These are phyloP conservation scores for Tokudaia tokunoshimensis DNA, from an alignment of 2,797 vertebrate species.

Conservation along the genomic window DNA sequence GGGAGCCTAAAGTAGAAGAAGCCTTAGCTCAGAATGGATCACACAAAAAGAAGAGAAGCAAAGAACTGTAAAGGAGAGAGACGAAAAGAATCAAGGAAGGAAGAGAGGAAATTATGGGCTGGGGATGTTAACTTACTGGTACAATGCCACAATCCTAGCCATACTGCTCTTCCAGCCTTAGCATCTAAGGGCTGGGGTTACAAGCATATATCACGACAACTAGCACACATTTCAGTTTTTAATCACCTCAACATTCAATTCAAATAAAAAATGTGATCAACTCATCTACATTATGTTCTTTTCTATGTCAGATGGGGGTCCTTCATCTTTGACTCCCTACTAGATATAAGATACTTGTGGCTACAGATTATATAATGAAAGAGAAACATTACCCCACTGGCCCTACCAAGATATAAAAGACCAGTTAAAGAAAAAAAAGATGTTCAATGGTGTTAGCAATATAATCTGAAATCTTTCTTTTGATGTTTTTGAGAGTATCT, in stretches of 20 bases:
- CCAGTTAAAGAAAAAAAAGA: not conserved
- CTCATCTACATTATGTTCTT: not conserved
- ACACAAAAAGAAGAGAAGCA: not conserved
- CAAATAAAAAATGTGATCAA: not conserved
- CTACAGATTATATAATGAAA: not conserved
- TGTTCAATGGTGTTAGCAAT: not conserved
- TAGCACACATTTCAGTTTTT: not conserved
- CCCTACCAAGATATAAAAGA: not conserved
- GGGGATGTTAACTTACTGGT: not conserved
- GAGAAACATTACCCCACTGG: not conserved
- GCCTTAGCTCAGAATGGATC: not conserved
- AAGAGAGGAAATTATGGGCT: not conserved
- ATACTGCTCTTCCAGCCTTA: not conserved
- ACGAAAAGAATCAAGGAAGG: not conserved
- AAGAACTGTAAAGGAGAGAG: not conserved
- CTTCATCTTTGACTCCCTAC: not conserved
- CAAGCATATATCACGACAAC: not conserved
- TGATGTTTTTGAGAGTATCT: not conserved
- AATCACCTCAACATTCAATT: not conserved
- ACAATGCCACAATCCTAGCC: not conserved
- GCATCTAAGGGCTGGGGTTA: not conserved
- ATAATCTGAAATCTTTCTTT: constrained; percentile 12
- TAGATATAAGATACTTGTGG: not conserved
- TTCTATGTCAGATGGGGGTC: not conserved
- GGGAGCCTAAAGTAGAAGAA: not conserved